Base-by-base conservation (phyloP, 1,140 invertebrate genomes). In the Odontomachus brunneus region DNA sequence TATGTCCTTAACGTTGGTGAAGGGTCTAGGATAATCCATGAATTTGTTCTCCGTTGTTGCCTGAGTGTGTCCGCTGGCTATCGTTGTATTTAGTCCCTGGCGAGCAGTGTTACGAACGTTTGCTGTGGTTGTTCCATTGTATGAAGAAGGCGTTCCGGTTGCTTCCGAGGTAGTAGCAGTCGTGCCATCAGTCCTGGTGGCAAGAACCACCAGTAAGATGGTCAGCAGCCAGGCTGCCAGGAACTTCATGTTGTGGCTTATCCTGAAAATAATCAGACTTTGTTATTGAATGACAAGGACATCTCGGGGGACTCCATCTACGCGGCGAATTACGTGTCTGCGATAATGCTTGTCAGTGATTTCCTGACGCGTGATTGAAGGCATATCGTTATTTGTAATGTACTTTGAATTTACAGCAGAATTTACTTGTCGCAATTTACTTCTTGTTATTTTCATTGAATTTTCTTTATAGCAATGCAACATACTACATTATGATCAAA, bases 1-100 rank as follows among this genome's bases (percentile, higher is more conserved):
- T 2, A 91, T 63, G 2, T 93, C 84, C 51, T 88, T 86, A 3
- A 65, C 22, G 53, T 51, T 62, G 0, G 38, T 26, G n/a, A 84
- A 62, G 2, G 44, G 29, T 49, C 62, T 88, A 11, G 29, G 33
- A 11, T 85, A 76, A 38, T 59, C 38, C 17, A 63, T 5, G 14
- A 67, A 53, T 11, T 63, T 74, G n/a, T 4, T n/a, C 11, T 26
- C 26, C 11, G 83, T 0, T 19, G 65, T 62, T 11, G 55, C n/a
- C 2, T 55, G 17, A 53, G 1, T n/a, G 11, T 17, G 14, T 60
- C 51, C 81, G 9, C 9, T 44, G 17, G 14, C 17, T 15, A 48
- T 66, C 15, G 33, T 80, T 53, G 14, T 7, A 24, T 59, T 66
- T 19, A 7, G 11, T 15, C 17, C 14, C 9, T n/a, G 12, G 1